Conservation (phyloP, 2,888 invertebrate species). For the Celastrina argiolus region DNA sequence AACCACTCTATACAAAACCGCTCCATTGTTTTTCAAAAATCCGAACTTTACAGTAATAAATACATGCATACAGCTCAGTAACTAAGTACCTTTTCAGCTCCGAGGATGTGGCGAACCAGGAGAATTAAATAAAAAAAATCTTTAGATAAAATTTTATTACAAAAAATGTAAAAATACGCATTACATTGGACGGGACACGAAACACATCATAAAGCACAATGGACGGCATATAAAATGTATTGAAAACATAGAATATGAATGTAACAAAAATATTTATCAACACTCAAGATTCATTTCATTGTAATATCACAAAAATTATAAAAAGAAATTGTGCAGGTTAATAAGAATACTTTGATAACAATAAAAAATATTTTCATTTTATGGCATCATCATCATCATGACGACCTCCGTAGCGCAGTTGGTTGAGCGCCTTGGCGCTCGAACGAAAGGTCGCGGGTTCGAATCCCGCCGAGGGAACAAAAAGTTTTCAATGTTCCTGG, state of each 20-base stretch:
- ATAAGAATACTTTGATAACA: neutral
- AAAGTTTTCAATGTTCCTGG: no score
- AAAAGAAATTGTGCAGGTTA: neutral
- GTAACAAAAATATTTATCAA: neutral
- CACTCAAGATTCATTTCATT: neutral
- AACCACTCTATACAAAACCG: no score
- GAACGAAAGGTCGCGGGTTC: no score
- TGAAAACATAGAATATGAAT: neutral
- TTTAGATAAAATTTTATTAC: conserved; percentile 11
- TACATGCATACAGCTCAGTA: no score
- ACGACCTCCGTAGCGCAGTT: no score
- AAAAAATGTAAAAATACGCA: conserved; percentile 1
- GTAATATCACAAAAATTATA: neutral
- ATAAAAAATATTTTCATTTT: neutral
- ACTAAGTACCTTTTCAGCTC: neutral
- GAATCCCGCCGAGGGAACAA: no score
- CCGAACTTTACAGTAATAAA: no score
- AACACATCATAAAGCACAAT: neutral
- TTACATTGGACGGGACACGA: conserved; percentile 1
- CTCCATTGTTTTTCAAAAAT: no score
- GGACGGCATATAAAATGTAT: neutral
- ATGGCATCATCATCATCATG: neutral
- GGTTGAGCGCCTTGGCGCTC: no score
- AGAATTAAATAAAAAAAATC: neutral
- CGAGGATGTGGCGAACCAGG: neutral